These are phyloP conservation scores for Helicoverpa zea DNA, from an alignment of 1,140 invertebrate genomes.

Conservation along the genomic window DNA sequence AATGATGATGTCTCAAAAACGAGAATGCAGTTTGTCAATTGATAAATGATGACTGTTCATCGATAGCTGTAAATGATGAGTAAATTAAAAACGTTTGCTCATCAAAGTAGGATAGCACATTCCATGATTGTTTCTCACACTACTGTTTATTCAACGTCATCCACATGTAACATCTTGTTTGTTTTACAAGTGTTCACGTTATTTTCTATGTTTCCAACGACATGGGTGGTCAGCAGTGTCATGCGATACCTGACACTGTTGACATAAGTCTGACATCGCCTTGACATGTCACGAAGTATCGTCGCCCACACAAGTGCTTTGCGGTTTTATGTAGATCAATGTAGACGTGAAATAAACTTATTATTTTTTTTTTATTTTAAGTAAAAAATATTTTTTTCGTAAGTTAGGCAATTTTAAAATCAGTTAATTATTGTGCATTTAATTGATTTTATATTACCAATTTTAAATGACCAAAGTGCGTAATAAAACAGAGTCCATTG, in stretches of 20 bases:
- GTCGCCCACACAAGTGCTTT: slow-evolving; percentile 41
- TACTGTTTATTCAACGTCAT: neutral
- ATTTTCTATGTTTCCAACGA: neutral
- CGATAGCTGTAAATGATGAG: too few species aligned
- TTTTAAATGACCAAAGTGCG: too few species aligned
- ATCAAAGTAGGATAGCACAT: neutral
- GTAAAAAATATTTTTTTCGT: too few species aligned
- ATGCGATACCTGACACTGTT: slow-evolving; percentile 57
- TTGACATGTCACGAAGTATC: slow-evolving; percentile 50
- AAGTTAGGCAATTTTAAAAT: too few species aligned
- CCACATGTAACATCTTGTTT: neutral
- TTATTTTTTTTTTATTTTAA: neutral
- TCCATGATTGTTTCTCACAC: slow-evolving; percentile 15
- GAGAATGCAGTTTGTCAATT: too few species aligned
- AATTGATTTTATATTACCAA: too few species aligned
- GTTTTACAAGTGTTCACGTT: neutral
- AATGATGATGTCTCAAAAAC: too few species aligned
- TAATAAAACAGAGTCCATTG: too few species aligned
- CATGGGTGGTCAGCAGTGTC: slow-evolving; percentile 50
- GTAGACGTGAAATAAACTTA: neutral
- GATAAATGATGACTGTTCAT: too few species aligned
- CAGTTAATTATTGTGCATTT: too few species aligned
- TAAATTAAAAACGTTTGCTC: too few species aligned
- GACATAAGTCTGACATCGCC: slow-evolving; percentile 52
- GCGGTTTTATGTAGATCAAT: neutral